phyloP scores from a whole-genome alignment of 2,888 invertebrate species.

The Zeuzera pyrina region DNA sequence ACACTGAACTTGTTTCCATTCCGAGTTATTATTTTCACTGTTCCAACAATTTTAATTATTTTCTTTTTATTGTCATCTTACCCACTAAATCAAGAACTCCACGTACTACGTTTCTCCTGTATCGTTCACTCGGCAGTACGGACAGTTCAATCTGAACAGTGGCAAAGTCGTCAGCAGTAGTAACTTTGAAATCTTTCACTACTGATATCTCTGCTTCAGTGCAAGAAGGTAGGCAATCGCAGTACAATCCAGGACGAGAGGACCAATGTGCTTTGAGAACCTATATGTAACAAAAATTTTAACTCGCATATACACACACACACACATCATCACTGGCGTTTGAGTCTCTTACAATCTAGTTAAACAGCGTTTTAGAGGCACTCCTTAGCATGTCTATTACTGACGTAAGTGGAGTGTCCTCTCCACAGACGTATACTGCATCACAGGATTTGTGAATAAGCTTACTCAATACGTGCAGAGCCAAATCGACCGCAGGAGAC shows the following conservation, averaged over 20 bases:
- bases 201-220: conserved; percentile 80
- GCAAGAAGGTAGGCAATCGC: conserved; percentile 81
- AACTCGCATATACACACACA: not conserved
- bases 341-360: not conserved
- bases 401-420: not conserved
- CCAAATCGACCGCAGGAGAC: too few species aligned
- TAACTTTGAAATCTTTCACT: conserved; percentile 67
- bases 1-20: not conserved
- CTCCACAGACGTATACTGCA: too few species aligned
- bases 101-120: conserved; percentile 81
- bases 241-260: conserved; percentile 74
- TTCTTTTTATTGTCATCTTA: conserved; percentile 34
- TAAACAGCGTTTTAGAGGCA: not conserved
- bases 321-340: not conserved
- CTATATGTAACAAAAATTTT: too few species aligned
- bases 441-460: too few species aligned
- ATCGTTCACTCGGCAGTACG: conserved; percentile 78
- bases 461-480: too few species aligned
- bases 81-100: conserved; percentile 83
- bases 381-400: not conserved
- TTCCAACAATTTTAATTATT: not conserved
- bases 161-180: conserved; percentile 37
- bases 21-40: not conserved
- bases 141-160: conserved; percentile 75
- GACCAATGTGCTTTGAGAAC: conserved; percentile 62